Conservation (phyloP, 2,797 vertebrate genomes). For the Eutrigla gurnardus region DNA sequence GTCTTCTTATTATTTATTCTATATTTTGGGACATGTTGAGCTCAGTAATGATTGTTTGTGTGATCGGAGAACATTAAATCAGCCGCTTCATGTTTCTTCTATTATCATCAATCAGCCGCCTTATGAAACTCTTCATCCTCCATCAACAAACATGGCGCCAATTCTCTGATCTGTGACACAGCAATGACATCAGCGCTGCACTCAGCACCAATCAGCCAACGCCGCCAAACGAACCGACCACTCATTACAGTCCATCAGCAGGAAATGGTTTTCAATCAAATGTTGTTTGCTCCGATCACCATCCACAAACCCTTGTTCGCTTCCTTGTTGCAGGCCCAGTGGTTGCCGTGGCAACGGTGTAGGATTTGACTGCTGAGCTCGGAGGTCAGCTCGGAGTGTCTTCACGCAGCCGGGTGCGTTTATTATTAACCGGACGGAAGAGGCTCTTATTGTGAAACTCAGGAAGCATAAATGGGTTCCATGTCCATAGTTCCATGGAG, state of each 20-base stretch:
- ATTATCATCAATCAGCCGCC: constrained; percentile 23
- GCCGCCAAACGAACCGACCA: background rate
- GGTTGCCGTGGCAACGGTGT: background rate
- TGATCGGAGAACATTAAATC: constrained; percentile 51
- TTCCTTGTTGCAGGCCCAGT: constrained; percentile 22
- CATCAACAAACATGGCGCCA: constrained; percentile 1
- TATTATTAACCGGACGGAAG: too few species aligned
- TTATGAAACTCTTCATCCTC: constrained; percentile 5
- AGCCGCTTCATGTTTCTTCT: constrained; percentile 12
- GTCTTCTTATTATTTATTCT: too few species aligned
- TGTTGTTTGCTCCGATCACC: constrained; percentile 7
- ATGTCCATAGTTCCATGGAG: too few species aligned
- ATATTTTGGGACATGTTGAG: background rate
- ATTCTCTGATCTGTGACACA: constrained; percentile 32
- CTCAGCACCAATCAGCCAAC: constrained; percentile 23
- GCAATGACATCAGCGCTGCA: constrained; percentile 33
- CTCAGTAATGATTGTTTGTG: background rate
- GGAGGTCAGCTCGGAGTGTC: background rate
- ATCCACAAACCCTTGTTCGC: background rate
- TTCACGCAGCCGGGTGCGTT: too few species aligned
- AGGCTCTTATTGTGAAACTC: too few species aligned
- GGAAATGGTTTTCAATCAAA: constrained; percentile 31
- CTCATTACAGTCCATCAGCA: constrained; percentile 36
- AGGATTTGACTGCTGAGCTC: background rate
- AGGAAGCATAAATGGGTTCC: too few species aligned